A percentile compares a stretch with the other conserved stretches of the same genome.
These are phyloP conservation scores for Tragelaphus scriptus DNA, from an alignment of 2,113 vertebrate species.

Conservation along the genomic window DNA sequence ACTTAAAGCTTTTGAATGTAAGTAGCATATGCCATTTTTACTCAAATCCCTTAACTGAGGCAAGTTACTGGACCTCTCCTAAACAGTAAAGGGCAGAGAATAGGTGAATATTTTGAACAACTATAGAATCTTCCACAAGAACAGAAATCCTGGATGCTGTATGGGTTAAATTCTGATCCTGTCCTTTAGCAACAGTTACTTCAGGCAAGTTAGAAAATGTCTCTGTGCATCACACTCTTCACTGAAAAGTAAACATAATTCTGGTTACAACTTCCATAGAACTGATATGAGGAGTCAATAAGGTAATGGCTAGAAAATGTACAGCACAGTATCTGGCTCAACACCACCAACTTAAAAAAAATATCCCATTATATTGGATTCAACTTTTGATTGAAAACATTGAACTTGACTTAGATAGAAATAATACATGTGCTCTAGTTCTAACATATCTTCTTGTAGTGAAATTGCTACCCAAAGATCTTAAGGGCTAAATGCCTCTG, in stretches of 20 bases:
- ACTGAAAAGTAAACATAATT: no score
- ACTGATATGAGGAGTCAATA: no score
- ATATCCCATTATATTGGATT: no score
- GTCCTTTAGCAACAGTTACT: background rate
- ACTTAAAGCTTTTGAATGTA: background rate
- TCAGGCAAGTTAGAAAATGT: background rate
- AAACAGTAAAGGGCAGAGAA: background rate
- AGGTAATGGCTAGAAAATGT: no score
- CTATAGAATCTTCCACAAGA: background rate
- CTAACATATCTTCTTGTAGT: no score
- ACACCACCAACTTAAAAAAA: no score
- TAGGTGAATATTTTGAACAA: background rate
- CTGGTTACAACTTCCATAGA: no score
- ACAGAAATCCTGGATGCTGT: background rate
- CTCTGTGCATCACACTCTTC: no score
- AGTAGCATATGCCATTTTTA: background rate
- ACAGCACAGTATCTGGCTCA: no score
- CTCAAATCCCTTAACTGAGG: background rate
- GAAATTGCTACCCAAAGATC: background rate
- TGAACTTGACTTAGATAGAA: no score
- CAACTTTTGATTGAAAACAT: no score
- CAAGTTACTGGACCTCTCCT: background rate
- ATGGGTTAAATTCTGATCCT: background rate
- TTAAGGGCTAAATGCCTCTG: background rate
- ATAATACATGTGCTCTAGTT: no score